Percentiles rank a stretch among this genome's conserved stretches.
phyloP scores from a whole-genome alignment of 2,888 invertebrate genomes.

The Geophilus truncorum region DNA sequence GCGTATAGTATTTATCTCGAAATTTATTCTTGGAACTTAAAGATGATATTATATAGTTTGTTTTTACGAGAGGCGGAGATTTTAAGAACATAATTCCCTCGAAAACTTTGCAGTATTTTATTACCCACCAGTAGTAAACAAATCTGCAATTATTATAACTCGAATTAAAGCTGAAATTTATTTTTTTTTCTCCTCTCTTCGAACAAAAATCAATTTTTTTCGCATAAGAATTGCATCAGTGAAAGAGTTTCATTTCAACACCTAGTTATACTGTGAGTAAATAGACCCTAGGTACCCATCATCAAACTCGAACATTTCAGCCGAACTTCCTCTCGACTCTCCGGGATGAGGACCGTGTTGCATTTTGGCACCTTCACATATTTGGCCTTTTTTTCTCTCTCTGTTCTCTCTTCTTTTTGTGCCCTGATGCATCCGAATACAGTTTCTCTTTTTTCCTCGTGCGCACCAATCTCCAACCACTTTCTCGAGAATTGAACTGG shows the following conservation, averaged over 20 bases:
- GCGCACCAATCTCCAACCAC: background rate
- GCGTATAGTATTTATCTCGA: too few species aligned
- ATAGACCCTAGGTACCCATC: background rate
- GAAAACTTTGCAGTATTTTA: too few species aligned
- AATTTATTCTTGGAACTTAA: too few species aligned
- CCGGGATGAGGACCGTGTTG: background rate
- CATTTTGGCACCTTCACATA: slow-evolving; percentile 5
- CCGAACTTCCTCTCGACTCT: background rate
- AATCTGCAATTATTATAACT: too few species aligned
- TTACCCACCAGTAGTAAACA: too few species aligned
- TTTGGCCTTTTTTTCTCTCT: background rate
- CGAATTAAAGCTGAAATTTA: background rate
- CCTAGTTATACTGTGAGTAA: background rate
- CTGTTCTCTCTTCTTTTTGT: background rate
- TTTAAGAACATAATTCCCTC: too few species aligned
- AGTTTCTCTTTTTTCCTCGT: background rate
- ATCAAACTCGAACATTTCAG: background rate
- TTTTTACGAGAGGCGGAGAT: too few species aligned
- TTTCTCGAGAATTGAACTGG: slow-evolving; percentile 20
- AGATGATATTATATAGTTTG: too few species aligned
- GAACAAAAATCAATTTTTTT: background rate
- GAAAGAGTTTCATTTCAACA: background rate
- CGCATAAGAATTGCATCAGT: background rate
- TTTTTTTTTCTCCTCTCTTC: background rate
- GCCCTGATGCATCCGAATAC: slow-evolving; percentile 11